Base-by-base conservation (phyloP, 1,140 invertebrate genomes). In the Grapholita molesta region DNA sequence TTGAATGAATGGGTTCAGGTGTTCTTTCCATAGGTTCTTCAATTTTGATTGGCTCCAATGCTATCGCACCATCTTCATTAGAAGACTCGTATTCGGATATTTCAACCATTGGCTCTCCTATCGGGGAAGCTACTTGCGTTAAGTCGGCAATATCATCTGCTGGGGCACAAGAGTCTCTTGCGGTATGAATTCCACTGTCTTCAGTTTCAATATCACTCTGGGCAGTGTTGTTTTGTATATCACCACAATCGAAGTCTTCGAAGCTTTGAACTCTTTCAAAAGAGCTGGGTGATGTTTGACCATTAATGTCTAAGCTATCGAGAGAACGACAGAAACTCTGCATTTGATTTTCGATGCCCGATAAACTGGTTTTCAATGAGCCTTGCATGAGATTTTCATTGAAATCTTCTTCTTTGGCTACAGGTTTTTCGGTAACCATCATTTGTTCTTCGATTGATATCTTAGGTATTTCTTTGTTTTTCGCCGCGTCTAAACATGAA, bases 171-270 rank as follows among this genome's bases (percentile, higher is more conserved):
- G 95, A 96, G 21, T 96, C 95, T 80, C 96, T 95, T 1, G 95
- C 95, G 25, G 95, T 96, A 74, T 97, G 96, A 66, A 97, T 96
- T 3, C 96, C 96, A 67, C 95, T 96, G 75, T 97, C 96, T 83
- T 97, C 96, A 11, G 95, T 93, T 86, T 96, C 95, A 8, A 95
- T 95, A 66, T 96, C 95, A 64, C 92, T 93, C 33, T 88, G 88
- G 35, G 92, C 89, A 24, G 89, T 89, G 69, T 89, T 87, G 70
- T 92, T 89, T 71, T 89, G 88, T 82, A 89, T 93, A 82, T 82
- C 92, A 71, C 38, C 86, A 79, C 79, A 94, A 91, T 87, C 95
- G 87, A 83, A 94, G 75, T 88, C 94, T 93, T 95, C 94, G 32
- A 95, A 91, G 75, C 94, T 95, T 78, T 95, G 95, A 15, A 95